Evolutionary conservation across 2,888 invertebrate genomes (phyloP).

Genomic region (Lydus trimaculatus): DNA sequence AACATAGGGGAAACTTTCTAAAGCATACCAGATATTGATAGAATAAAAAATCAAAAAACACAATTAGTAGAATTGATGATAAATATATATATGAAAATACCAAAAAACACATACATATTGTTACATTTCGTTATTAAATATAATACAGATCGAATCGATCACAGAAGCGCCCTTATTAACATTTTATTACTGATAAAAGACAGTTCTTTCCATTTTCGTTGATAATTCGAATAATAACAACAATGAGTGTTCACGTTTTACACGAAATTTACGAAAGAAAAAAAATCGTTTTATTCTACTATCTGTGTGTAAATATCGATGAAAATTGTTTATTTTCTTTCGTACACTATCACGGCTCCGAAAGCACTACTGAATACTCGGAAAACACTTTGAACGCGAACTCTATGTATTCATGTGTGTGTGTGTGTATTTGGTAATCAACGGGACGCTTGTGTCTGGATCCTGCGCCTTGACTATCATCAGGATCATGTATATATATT

Average conservation of each 20-base stretch:
- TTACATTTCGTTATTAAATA: neutral
- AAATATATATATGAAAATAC: neutral
- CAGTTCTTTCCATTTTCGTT: conserved; percentile 7
- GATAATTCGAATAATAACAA: neutral
- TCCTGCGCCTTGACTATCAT: conserved; percentile 23
- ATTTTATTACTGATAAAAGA: neutral
- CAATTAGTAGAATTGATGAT: neutral
- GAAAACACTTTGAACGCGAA: neutral
- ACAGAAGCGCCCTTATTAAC: conserved; percentile 14
- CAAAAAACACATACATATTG: conserved; percentile 19
- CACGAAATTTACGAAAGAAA: neutral
- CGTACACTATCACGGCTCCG: conserved; percentile 19
- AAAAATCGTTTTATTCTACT: neutral
- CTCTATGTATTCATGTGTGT: too few species aligned
- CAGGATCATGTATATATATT: neutral
- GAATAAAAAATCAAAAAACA: too few species aligned
- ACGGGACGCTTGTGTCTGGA: conserved; percentile 14
- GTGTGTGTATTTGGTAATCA: conserved; percentile 11
- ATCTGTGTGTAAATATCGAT: neutral
- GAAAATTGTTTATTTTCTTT: conserved; percentile 4
- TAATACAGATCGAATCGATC: conserved; percentile 18
- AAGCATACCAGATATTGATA: too few species aligned
- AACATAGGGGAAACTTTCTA: neutral
- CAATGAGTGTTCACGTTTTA: neutral
- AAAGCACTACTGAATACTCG: conserved; percentile 23